These are phyloP conservation scores for Pseudotriccus pelzelni DNA, from an alignment of 2,797 vertebrate species.

Conservation along the genomic window DNA sequence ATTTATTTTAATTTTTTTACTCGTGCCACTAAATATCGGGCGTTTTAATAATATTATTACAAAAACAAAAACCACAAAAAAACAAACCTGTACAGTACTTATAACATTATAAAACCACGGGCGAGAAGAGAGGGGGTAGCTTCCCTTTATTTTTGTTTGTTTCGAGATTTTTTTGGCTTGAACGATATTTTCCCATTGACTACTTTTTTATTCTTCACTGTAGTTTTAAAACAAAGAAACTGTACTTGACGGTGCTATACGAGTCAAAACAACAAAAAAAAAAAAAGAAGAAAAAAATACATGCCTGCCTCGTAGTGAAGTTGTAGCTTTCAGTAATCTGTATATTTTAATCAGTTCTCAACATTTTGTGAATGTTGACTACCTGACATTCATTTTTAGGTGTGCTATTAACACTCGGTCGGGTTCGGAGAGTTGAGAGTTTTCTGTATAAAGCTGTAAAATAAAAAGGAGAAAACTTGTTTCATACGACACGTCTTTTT, in stretches of 20 bases:
- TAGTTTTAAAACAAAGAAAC: slow-evolving; percentile 91
- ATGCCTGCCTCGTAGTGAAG: slow-evolving; percentile 97
- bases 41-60: slow-evolving; percentile 82
- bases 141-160: slow-evolving; percentile 82
- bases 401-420: slow-evolving; percentile 94
- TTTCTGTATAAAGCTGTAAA: slow-evolving; percentile 99
- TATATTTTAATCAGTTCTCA: slow-evolving; percentile 91
- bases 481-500: slow-evolving; percentile 86
- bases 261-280: slow-evolving; percentile 78
- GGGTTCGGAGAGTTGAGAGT: slow-evolving; percentile 91
- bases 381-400: slow-evolving; percentile 92
- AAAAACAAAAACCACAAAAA: slow-evolving; percentile 22
- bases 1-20: slow-evolving; percentile 94
- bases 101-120: slow-evolving; percentile 72
- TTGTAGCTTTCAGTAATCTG: slow-evolving; percentile 90
- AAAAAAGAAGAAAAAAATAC: slow-evolving; percentile 75
- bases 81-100: slow-evolving; percentile 79
- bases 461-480: slow-evolving; percentile 96
- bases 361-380: slow-evolving; percentile 98
- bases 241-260: slow-evolving; percentile 97
- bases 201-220: slow-evolving; percentile 91
- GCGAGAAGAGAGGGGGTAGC: slow-evolving; percentile 71
- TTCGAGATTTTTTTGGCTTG: slow-evolving; percentile 84
- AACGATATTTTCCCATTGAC: slow-evolving; percentile 88
- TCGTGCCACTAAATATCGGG: slow-evolving; percentile 92